Evolutionary conservation across 2,797 vertebrate genomes (phyloP), one percentile per base, ranked within the genome.

Genomic region (Falco cherrug): DNA sequence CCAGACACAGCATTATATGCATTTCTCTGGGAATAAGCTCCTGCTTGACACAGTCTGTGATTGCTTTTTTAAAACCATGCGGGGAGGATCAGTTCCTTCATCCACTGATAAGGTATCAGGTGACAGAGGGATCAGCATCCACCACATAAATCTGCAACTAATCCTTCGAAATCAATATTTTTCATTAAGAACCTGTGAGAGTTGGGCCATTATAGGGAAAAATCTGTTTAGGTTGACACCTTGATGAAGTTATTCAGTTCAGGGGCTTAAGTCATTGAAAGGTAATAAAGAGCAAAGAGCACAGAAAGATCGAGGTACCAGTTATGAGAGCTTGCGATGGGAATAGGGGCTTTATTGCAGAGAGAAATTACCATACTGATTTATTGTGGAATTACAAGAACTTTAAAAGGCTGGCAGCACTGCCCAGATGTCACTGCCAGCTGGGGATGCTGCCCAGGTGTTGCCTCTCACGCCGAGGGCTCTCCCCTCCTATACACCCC

Each of bases 211-310:
- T 98, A 98, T 97, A 97, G 98, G 98, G 97, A 98, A 96, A 98
- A 98, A 98, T 98, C 98, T 98, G 98, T 98, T 98, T 98, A 98
- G 98, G 97, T 96, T 98, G 98, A 98, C 98, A 98, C 97, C 97
- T 98, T 98, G 98, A 98, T 98, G 98, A 98, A 98, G 98, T 98
- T 98, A 98, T 98, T 98, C 97, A 96, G 98, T 98, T 97, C 97
- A 97, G 97, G 97, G 97, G 96, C 97, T 98, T 98, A 98, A 98
- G 98, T 98, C 98, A 98, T 97, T 98, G 98, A 97, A 98, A 98
- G 98, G 98, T 98, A 98, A 98, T 98, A 98, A 98, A 98, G 97
- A 98, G 98, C 95, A 96, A 94, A 95, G 97, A 98, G 97, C 95
- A 79, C 71, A 95, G 85, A 86, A 77, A 84, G 96, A 98, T 97